phyloP scores from a whole-genome alignment of 1,140 invertebrate species.

The Cydia strobilella region DNA sequence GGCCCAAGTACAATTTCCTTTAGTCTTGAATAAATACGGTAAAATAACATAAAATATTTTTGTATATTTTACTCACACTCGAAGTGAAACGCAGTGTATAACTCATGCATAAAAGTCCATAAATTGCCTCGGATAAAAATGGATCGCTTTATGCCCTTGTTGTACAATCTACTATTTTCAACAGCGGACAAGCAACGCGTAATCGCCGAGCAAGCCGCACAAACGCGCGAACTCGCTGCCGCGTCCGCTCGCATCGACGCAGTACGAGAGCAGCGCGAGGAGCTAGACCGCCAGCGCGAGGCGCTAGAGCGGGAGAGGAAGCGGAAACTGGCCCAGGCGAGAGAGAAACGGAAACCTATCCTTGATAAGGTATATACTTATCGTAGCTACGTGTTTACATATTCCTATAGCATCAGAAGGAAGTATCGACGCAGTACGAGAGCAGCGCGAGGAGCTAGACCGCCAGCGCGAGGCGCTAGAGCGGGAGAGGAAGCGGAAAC shows the following conservation, averaged over 20 bases:
- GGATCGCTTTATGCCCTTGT: too few species aligned
- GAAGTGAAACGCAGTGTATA: too few species aligned
- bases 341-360: slow-evolving; percentile 54
- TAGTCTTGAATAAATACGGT: too few species aligned
- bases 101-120: too few species aligned
- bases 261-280: slow-evolving; percentile 69
- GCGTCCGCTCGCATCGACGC: slow-evolving; percentile 60
- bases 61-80: too few species aligned
- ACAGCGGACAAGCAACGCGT: slow-evolving; percentile 32
- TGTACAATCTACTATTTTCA: too few species aligned
- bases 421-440: slow-evolving; percentile 40
- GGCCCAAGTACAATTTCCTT: too few species aligned
- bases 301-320: slow-evolving; percentile 37
- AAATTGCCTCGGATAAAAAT: too few species aligned
- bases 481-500: slow-evolving; percentile 46
- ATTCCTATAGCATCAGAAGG: too few species aligned
- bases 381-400: slow-evolving; percentile 29
- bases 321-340: slow-evolving; percentile 57
- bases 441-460: slow-evolving; percentile 72
- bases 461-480: slow-evolving; percentile 53
- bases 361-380: too few species aligned
- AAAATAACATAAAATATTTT: too few species aligned
- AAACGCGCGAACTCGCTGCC: slow-evolving; percentile 50
- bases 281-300: slow-evolving; percentile 69
- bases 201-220: slow-evolving; percentile 37